Percentiles rank a stretch among this genome's conserved stretches.
phyloP scores from a whole-genome alignment of 2,888 invertebrate species.

The Gandaritis pyraliata region DNA sequence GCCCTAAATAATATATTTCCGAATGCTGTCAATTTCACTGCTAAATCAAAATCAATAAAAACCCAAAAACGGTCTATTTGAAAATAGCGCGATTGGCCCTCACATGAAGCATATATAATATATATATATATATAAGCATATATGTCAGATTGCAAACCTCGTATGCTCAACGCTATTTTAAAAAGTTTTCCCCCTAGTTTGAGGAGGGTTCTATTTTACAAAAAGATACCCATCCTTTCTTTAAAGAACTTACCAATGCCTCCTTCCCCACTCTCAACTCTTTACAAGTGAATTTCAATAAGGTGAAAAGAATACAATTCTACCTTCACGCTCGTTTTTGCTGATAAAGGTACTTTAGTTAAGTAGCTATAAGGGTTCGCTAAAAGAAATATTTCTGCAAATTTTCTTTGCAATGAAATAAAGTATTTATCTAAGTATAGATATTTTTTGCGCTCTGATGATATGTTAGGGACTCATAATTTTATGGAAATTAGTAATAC shows the following conservation, averaged over 20 bases:
- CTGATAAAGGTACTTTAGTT: conserved; percentile 44
- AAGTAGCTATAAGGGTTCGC: conserved; percentile 37
- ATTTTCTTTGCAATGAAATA: conserved; percentile 16
- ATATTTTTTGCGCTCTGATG: conserved; percentile 9
- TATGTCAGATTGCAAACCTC: too few relatives aligned
- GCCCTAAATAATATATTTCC: too few relatives aligned
- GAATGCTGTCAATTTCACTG: too few relatives aligned
- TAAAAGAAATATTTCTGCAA: conserved; percentile 31
- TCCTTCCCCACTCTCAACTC: conserved; percentile 37
- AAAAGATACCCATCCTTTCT: conserved; percentile 11
- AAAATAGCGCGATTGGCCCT: too few relatives aligned
- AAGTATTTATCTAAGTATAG: conserved; percentile 35
- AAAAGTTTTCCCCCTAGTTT: neutral
- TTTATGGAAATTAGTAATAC: neutral
- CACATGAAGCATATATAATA: too few relatives aligned
- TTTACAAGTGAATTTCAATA: conserved; percentile 57
- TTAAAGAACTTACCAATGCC: conserved; percentile 11
- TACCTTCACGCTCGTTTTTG: conserved; percentile 44
- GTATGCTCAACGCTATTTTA: neutral
- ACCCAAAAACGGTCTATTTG: too few relatives aligned
- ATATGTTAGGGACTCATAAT: neutral
- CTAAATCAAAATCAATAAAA: too few relatives aligned
- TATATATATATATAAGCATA: too few relatives aligned
- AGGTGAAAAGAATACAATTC: conserved; percentile 53
- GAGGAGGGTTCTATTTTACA: neutral